These are phyloP conservation scores for Callimorpha dominula DNA, from an alignment of 2,888 invertebrate species.

Conservation along the genomic window DNA sequence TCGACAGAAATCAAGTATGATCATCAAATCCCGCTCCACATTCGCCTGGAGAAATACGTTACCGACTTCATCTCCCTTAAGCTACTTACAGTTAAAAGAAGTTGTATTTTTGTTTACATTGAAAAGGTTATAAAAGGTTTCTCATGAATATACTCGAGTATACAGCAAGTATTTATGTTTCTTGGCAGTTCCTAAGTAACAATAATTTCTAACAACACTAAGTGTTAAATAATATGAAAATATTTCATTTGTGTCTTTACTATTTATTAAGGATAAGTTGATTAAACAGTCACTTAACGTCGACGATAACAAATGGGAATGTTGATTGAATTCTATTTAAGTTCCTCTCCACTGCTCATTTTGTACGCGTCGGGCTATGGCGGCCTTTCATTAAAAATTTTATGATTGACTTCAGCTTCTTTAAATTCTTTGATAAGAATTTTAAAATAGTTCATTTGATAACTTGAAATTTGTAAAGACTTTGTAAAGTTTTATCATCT, in stretches of 20 bases:
- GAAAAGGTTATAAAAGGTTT: no score
- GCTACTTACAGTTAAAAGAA: no score
- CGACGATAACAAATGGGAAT: conserved; percentile 12
- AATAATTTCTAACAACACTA: background rate
- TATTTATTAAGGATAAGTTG: conserved; percentile 13
- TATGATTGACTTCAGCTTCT: conserved; percentile 1
- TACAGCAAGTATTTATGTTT: no score
- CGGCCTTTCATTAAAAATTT: conserved; percentile 28
- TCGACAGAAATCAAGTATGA: no score
- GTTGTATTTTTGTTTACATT: no score
- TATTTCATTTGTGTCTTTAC: background rate
- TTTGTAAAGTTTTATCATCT: background rate
- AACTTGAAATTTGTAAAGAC: no score
- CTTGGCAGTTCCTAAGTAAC: no score
- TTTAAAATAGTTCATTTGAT: background rate
- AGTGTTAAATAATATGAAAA: background rate
- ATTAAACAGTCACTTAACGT: conserved; percentile 34
- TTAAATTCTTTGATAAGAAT: conserved; percentile 9
- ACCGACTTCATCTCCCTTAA: no score
- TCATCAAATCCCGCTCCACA: no score
- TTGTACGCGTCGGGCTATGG: conserved; percentile 23
- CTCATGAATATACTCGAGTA: no score
- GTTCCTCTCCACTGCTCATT: conserved; percentile 19
- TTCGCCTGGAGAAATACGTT: no score
- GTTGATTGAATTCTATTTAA: conserved; percentile 41